These are phyloP conservation scores for Drosophila bocki DNA, from an alignment of 1,140 invertebrate genomes.

Conservation along the genomic window DNA sequence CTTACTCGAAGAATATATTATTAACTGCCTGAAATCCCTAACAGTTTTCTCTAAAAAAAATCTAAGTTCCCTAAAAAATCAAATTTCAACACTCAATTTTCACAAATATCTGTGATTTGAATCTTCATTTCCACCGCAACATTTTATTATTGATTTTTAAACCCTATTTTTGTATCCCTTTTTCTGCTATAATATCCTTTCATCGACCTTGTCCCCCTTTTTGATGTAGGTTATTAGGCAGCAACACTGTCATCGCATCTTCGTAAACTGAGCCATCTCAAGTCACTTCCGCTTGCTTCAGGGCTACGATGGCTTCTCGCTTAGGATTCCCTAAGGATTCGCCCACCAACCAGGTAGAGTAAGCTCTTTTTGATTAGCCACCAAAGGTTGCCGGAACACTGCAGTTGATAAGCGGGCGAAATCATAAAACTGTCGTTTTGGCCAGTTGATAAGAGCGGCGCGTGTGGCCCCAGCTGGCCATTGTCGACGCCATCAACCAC, in stretches of 20 bases:
- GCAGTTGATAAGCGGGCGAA: constrained; percentile 39
- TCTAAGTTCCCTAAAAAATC: not conserved
- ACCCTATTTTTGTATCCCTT: not conserved
- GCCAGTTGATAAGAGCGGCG: constrained; percentile 55
- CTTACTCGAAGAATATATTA: not conserved
- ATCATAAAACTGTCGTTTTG: constrained; percentile 65
- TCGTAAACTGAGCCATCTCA: constrained; percentile 61
- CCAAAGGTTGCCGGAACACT: constrained; percentile 42
- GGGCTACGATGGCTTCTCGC: not conserved
- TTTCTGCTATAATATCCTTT: not conserved
- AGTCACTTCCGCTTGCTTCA: constrained; percentile 25
- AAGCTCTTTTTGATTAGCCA: constrained; percentile 67
- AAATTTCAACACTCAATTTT: no score
- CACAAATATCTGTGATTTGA: not conserved
- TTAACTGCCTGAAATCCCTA: not conserved
- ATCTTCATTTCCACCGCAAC: not conserved
- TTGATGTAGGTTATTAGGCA: constrained; percentile 14
- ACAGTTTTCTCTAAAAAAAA: not conserved
- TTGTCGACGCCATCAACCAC: not conserved
- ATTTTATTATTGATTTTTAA: not conserved
- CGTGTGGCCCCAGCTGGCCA: constrained; percentile 32
- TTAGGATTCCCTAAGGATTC: constrained; percentile 58
- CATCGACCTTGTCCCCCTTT: constrained; percentile 5
- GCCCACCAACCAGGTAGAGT: constrained; percentile 60
- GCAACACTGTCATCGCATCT: constrained; percentile 7